Evolutionary conservation across 1,140 invertebrate genomes (phyloP).

Genomic region (Latrodectus geometricus): DNA sequence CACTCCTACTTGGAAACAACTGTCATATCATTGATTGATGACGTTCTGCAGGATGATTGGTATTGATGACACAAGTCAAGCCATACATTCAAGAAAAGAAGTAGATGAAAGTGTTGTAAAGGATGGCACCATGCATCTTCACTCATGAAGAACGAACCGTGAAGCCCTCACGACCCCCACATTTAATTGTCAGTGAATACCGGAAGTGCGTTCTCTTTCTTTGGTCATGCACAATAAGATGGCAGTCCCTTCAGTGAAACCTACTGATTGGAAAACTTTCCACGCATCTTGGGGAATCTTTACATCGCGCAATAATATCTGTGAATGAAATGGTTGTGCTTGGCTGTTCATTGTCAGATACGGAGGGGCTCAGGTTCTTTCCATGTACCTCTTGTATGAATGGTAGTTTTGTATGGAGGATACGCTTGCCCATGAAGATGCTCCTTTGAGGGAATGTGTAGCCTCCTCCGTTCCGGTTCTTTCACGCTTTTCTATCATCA

Average conservation of each 20-base stretch:
- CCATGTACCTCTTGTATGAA: not conserved
- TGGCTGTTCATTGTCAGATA: not conserved
- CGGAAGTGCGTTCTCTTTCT: constrained; percentile 44
- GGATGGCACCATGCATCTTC: constrained; percentile 4
- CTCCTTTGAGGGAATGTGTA: not conserved
- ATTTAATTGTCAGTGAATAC: constrained; percentile 52
- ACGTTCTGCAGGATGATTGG: not conserved
- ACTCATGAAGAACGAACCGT: constrained; percentile 56
- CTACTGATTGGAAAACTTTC: constrained; percentile 44
- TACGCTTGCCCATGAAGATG: not conserved
- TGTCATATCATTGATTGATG: not conserved
- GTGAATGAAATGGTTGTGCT: constrained; percentile 33
- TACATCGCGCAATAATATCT: constrained; percentile 8
- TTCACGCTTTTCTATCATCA: constrained; percentile 10
- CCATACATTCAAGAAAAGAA: not conserved
- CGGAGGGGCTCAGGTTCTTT: not conserved
- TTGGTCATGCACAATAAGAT: constrained; percentile 39
- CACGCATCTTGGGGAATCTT: not conserved
- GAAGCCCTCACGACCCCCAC: constrained; percentile 35
- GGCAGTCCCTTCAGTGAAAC: constrained; percentile 19
- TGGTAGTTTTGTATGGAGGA: not conserved
- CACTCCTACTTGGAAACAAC: not conserved
- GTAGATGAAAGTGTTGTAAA: not conserved
- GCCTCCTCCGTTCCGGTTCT: not conserved
- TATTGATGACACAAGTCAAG: constrained; percentile 38